Evolutionary conservation across 2,888 invertebrate species (phyloP).

Genomic region (Eulithis prunata): DNA sequence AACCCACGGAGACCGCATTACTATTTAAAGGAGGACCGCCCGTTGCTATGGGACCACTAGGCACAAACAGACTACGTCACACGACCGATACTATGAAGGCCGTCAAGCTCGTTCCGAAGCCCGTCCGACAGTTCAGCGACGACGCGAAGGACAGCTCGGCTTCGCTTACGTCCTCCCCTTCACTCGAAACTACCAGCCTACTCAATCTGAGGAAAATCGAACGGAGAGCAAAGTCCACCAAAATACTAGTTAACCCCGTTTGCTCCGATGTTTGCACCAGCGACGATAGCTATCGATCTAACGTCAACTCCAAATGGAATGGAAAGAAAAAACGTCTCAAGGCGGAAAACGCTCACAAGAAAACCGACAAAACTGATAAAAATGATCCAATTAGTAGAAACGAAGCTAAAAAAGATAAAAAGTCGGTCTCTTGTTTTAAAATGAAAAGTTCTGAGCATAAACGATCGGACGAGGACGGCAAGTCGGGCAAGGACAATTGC

Average conservation of each 20-base stretch:
- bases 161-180: slow-evolving; percentile 66
- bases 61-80: slow-evolving; percentile 73
- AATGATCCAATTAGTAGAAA: slow-evolving; percentile 68
- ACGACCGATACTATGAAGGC: slow-evolving; percentile 67
- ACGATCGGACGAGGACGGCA: slow-evolving; percentile 69
- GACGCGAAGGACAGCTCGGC: slow-evolving; percentile 65
- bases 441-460: slow-evolving; percentile 76
- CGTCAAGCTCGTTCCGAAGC: slow-evolving; percentile 63
- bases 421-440: slow-evolving; percentile 80
- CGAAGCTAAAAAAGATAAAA: slow-evolving; percentile 72
- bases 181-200: slow-evolving; percentile 67
- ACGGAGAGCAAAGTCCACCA: slow-evolving; percentile 77
- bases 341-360: slow-evolving; percentile 56
- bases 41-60: slow-evolving; percentile 82
- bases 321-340: slow-evolving; percentile 79
- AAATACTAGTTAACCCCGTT: slow-evolving; percentile 79
- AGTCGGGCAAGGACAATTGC: slow-evolving; percentile 73
- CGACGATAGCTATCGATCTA: slow-evolving; percentile 74
- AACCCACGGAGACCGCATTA: slow-evolving; percentile 85
- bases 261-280: slow-evolving; percentile 75
- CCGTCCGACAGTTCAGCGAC: slow-evolving; percentile 61
- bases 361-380: slow-evolving; percentile 62
- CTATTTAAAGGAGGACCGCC: slow-evolving; percentile 81
- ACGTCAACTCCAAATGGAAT: slow-evolving; percentile 72
- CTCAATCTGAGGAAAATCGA: slow-evolving; percentile 77